A percentile compares a stretch with the other conserved stretches of the same genome.
Conservation (phyloP, 2,113 vertebrate species). For the Cinclus mexicanus region DNA sequence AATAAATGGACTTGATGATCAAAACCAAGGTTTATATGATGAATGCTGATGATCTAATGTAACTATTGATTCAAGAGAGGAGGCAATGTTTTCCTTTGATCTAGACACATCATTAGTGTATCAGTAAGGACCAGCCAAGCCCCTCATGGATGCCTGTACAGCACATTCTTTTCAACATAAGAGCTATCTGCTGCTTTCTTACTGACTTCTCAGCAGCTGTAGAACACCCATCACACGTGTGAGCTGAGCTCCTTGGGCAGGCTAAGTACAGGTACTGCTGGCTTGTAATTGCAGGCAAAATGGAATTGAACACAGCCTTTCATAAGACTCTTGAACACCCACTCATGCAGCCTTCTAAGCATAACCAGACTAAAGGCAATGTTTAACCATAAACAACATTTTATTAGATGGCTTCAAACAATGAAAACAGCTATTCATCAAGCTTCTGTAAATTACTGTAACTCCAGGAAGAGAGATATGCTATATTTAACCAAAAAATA, state of each 20-base stretch:
- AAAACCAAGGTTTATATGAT: background rate
- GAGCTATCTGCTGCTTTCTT: background rate
- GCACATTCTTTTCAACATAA: background rate
- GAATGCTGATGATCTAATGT: background rate
- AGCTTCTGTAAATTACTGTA: constrained; percentile 51
- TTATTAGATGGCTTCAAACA: constrained; percentile 11
- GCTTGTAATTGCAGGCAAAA: background rate
- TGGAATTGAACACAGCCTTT: background rate
- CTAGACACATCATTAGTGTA: background rate
- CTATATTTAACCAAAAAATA: constrained; percentile 38
- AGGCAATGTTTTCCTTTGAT: background rate
- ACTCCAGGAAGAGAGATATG: constrained; percentile 24
- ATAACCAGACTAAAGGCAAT: background rate
- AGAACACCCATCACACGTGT: background rate
- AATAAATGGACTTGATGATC: background rate
- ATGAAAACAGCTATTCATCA: constrained; percentile 25
- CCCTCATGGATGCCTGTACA: background rate
- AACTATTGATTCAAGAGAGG: background rate
- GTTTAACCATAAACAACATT: background rate
- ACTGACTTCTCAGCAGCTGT: background rate
- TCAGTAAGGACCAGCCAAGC: background rate
- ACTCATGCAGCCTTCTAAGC: background rate
- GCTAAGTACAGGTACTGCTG: background rate
- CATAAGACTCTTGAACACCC: background rate
- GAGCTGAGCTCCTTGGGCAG: background rate